Conservation (phyloP, 1,140 invertebrate genomes). For the Zaprionus camerounensis region DNA sequence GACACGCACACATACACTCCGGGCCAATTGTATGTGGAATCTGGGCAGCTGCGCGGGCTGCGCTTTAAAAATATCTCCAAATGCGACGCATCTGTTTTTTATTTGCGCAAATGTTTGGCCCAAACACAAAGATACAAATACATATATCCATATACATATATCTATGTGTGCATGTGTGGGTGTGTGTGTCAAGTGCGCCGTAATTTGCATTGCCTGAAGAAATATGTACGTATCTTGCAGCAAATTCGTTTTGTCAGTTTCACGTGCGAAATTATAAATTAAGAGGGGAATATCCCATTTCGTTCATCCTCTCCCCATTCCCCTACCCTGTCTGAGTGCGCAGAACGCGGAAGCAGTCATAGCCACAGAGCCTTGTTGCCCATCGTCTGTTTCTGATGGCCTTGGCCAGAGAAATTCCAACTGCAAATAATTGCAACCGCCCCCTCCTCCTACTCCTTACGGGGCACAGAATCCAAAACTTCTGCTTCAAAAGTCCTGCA, state of each 20-base stretch:
- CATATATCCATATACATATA: background rate
- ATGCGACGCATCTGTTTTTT: conserved; percentile 71
- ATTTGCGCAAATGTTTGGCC: conserved; percentile 61
- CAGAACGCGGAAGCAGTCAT: conserved; percentile 40
- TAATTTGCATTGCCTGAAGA: conserved; percentile 37
- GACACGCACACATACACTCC: conserved; percentile 5
- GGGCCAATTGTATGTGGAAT: conserved; percentile 42
- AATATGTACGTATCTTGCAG: conserved; percentile 27
- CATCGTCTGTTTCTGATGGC: conserved; percentile 26
- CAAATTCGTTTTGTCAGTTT: conserved; percentile 69
- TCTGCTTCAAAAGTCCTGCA: conserved; percentile 7
- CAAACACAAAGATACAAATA: conserved; percentile 54
- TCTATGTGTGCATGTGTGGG: background rate
- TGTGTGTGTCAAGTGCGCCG: conserved; percentile 53
- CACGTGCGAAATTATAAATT: conserved; percentile 82
- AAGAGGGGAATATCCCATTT: conserved; percentile 38
- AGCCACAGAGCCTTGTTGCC: conserved; percentile 34
- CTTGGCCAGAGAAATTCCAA: conserved; percentile 58
- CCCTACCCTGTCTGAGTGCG: background rate
- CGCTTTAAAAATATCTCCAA: conserved; percentile 39
- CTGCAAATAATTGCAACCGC: conserved; percentile 81
- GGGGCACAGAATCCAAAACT: conserved; percentile 16
- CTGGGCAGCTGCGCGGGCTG: conserved; percentile 33
- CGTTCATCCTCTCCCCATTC: conserved; percentile 15
- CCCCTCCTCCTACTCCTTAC: conserved; percentile 13